Evolutionary conservation across 2,888 invertebrate genomes (phyloP), one percentile per base, ranked within the genome.

Genomic region (Rambutsinella grinnellia): DNA sequence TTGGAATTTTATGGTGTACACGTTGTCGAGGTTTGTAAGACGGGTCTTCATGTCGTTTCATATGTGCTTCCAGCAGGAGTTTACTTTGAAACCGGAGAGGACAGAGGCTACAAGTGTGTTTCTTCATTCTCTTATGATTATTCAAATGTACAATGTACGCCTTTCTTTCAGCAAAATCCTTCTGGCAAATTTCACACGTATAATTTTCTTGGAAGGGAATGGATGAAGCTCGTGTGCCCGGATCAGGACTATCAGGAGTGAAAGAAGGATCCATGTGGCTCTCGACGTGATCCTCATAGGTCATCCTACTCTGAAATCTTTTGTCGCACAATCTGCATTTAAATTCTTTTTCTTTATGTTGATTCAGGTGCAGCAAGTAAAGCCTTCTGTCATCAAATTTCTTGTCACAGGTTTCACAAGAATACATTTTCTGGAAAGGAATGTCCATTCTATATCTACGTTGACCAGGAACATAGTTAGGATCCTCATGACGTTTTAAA

Each of bases 181-280:
- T 19, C 26, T 28, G 2, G 23, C 74, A 75, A 0, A 24, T 54
- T 24, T 75, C 57, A 36, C 74, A 74, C 2, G 51, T 27, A 36
- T 74, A 74, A 8, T 24, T 44, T 10, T 54, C 53, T 27, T 74
- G 74, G 17, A 54, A 21, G 0, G 74, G 74, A 47, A 74, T 66
- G 51, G 66, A 60, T 5, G 6, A 2, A 10, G 21, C 3, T 15
- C 54, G 24, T 46, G 56, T 15, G 6, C 44, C 54, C 5, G 17
- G 19, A 49, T 10, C 19, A 17, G 49, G 49, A n/a, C n/a, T n/a
- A n/a, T n/a, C n/a, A 36, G 36, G 36, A 10, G 19, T 54, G 15
- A 17, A 54, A 5, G 54, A 54, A 21, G 54, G 54, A 15, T 54
- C 54, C 54, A 21, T 23, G 21, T 54, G 54, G 3, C 17, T 3